Evolutionary conservation across 2,888 invertebrate genomes (phyloP).

Genomic region (Teleogryllus oceanicus): DNA sequence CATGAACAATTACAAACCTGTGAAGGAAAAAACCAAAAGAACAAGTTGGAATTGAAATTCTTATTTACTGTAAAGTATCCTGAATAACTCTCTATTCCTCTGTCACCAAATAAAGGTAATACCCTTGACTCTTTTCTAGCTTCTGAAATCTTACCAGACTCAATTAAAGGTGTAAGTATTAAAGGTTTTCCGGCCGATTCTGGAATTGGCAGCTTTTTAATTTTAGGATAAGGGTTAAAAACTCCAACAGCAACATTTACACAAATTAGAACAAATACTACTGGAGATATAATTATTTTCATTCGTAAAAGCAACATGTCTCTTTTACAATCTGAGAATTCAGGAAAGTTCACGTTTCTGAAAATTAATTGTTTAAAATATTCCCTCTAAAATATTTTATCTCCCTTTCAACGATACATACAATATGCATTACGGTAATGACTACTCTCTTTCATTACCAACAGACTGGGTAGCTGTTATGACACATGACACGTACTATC

Average conservation of each 20-base stretch:
- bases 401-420: no score
- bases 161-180: slow-evolving; percentile 70
- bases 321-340: no score
- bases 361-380: no score
- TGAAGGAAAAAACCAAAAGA: slow-evolving; percentile 65
- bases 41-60: slow-evolving; percentile 56
- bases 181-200: slow-evolving; percentile 57
- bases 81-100: slow-evolving; percentile 55
- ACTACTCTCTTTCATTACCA: no score
- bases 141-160: slow-evolving; percentile 58
- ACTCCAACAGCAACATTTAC: neutral
- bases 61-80: slow-evolving; percentile 62
- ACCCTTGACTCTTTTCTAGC: slow-evolving; percentile 26
- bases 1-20: slow-evolving; percentile 29
- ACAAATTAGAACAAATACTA: no score
- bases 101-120: slow-evolving; percentile 30
- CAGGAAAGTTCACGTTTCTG: no score
- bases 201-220: neutral
- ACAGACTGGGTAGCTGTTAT: no score
- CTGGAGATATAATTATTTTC: no score
- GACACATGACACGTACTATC: no score
- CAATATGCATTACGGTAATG: no score
- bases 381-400: no score
- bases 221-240: slow-evolving; percentile 12
- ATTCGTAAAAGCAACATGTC: no score